phyloP scores from a whole-genome alignment of 2,888 invertebrate species.

The Diarsia rubi region DNA sequence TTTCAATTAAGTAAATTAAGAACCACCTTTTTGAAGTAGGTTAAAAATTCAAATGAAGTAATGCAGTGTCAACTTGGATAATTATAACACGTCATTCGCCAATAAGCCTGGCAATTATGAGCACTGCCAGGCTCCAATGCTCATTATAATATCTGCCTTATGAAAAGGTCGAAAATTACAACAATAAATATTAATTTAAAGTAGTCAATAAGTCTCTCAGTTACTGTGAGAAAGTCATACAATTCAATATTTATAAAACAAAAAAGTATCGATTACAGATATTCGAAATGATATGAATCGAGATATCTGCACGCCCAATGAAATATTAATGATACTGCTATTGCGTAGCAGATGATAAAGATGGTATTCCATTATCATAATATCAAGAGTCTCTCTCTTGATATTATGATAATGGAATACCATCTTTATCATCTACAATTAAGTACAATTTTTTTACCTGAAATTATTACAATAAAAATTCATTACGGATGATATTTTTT shows the following conservation, averaged over 20 bases:
- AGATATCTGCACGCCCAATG: slow-evolving; percentile 66
- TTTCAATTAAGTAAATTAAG: no score
- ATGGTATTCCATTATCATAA: slow-evolving; percentile 75
- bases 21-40: no score
- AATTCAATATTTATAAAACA: slow-evolving; percentile 55
- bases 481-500: slow-evolving; percentile 60
- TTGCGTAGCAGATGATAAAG: slow-evolving; percentile 75
- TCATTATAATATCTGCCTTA: not conserved
- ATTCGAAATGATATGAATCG: slow-evolving; percentile 67
- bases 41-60: not conserved
- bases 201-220: slow-evolving; percentile 38
- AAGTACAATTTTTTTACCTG: slow-evolving; percentile 67
- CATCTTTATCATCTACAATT: no score
- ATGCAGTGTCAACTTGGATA: not conserved
- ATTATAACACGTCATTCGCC: not conserved
- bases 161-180: slow-evolving; percentile 3
- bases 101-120: not conserved
- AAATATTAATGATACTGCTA: slow-evolving; percentile 71
- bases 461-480: slow-evolving; percentile 69
- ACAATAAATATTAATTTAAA: slow-evolving; percentile 48
- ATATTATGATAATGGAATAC: no score
- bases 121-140: not conserved
- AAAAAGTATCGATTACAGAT: slow-evolving; percentile 69
- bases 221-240: slow-evolving; percentile 49
- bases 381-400: slow-evolving; percentile 69